Base-by-base conservation (phyloP, 2,888 invertebrate species). In the Synanthedon vespiformis region DNA sequence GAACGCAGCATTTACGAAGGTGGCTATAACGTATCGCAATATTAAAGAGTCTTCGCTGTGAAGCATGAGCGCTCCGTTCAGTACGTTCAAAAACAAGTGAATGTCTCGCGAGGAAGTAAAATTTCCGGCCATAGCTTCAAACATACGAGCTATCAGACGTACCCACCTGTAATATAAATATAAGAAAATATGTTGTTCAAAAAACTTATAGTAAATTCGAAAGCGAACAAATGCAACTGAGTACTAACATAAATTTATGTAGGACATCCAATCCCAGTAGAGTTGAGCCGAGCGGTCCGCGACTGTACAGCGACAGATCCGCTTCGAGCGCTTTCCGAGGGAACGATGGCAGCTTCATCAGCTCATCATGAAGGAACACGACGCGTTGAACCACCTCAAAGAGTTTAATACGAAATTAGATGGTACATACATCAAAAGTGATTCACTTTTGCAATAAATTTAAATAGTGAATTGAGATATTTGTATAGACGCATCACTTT, bases 281-380 rank as follows among this genome's bases (percentile, higher is more conserved):
- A 64, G 96, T 95, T 72, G 95, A 93, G 50, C 98, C 98, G 63
- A 97, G 91, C 64, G 94, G 92, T 10, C 96, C 97, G 1, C 95
- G 94, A 69, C 94, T 93, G 78, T 96, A 97, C 48, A 98, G 89
- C 67, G 96, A 95, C 61, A 99, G 91, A 76, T 99, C 98, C 0
- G 98, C 95, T 80, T 99, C 99, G 0, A 99, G 85, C 2, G 99
- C 98, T 83, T 99, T 99, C 40, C 99, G 90, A 0, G 99, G 99
- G 75, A 99, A 99, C 0, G 99, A 96, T 0, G 99, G 99, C 8
- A 99, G 88, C 74, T 99, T 99, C 92, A 98, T 98, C 8, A 99
- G 89, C 77, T 99, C 99, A 70, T 99, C 99, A 76, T 99, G 99
- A 5, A 99, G 89, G 73, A 99, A 99, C 2, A 98, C 97, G 3